Evolutionary conservation across 2,888 invertebrate genomes (phyloP), one percentile per base, ranked within the genome.

Genomic region (Apamea crenata): DNA sequence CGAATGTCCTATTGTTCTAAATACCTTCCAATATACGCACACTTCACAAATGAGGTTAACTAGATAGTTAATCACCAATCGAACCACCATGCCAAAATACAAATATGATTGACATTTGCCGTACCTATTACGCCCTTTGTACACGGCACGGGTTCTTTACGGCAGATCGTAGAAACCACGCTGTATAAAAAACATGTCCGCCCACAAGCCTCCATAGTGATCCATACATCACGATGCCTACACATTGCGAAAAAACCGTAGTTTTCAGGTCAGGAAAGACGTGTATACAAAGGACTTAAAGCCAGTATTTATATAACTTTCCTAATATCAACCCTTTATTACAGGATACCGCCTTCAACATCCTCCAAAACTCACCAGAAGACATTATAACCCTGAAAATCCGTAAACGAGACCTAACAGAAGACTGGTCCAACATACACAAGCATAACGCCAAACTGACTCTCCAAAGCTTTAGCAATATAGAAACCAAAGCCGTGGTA

Each of bases 351-450:
- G 97, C 97, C 0, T 97, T 97, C 90, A 97, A 97, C 81, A 97
- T 98, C 71, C 96, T 98, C 3, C 97, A 97, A 93, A 97, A 97
- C 82, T 97, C 97, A 53, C 97, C 97, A 36, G 97, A 97, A 85
- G 97, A 97, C 76, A 97, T 97, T 74, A 97, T 97, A 66, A 97
- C 97, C 2, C 86, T 97, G 16, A 97, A 97, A 92, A 93, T 97
- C 18, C 92, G 96, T 79, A 97, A 97, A 90, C 93, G 96, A 18
- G 97, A 97, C 78, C 87, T 95, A 12, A 95, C 94, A 16, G 96
- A 96, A 91, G 97, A 97, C 82, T 96, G 96, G 96, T 94, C 95
- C 0, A 96, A 91, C 69, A 93, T 95, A 36, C 95, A 96, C 78
- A 95, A 95, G 67, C 94, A 96, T 53, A 96, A 96, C 69, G 93